Conservation (phyloP, 2,797 vertebrate species). For the Sebastes baramenuke region DNA sequence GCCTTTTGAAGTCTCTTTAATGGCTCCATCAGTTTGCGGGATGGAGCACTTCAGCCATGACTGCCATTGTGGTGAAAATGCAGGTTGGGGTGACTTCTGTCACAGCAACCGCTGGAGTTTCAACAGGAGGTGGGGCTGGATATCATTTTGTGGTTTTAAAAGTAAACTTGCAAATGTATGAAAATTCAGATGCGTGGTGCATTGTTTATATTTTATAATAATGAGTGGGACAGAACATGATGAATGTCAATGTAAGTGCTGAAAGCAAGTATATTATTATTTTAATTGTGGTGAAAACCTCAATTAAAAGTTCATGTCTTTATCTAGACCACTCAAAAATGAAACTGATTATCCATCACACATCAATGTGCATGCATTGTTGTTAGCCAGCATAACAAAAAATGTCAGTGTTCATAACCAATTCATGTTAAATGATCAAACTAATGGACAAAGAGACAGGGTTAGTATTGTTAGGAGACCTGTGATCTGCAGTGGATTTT, state of each 20-base stretch:
- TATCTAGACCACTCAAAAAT: not conserved
- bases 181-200: no score
- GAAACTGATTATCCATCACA: not conserved
- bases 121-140: not conserved
- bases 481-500: not conserved
- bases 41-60: not conserved
- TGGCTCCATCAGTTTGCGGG: conserved; percentile 9
- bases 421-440: not conserved
- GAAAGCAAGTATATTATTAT: no score
- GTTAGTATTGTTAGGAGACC: not conserved
- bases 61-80: not conserved
- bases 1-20: conserved; percentile 31
- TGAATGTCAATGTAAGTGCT: no score
- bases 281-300: no score
- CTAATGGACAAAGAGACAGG: not conserved
- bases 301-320: not conserved
- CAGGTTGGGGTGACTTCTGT: not conserved
- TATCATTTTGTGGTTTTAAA: not conserved
- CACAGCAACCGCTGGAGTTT: not conserved
- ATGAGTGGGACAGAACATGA: no score
- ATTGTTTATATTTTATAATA: no score
- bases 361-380: not conserved
- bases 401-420: no score
- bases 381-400: not conserved
- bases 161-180: no score